These are phyloP conservation scores for Nematolebias whitei DNA, from an alignment of 2,113 vertebrate species.

Conservation along the genomic window DNA sequence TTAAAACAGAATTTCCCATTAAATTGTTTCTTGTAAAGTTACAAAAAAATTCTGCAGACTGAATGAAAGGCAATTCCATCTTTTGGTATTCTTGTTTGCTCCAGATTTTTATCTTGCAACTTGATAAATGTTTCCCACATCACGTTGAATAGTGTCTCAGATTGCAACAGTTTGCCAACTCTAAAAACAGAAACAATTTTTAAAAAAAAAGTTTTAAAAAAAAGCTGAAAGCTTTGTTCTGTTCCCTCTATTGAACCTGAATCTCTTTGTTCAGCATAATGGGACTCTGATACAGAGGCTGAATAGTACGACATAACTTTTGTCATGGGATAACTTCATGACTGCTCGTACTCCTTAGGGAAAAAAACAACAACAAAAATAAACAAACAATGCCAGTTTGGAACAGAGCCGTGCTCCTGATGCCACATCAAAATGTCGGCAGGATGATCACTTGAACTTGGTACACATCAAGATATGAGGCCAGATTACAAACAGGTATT, in stretches of 20 bases:
- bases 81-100: background rate
- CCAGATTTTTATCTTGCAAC: background rate
- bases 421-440: conserved; percentile 40
- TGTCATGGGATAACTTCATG: conserved; percentile 47
- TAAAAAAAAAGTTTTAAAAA: background rate
- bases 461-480: background rate
- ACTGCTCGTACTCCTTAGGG: conserved; percentile 24
- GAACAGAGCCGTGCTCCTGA: conserved; percentile 55
- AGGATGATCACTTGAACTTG: conserved; percentile 46
- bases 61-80: conserved; percentile 15
- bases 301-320: conserved; percentile 32
- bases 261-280: conserved; percentile 32
- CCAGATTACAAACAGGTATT: conserved; percentile 7
- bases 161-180: conserved; percentile 11
- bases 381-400: conserved; percentile 30
- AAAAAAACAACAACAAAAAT: conserved; percentile 34
- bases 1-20: background rate
- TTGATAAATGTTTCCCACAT: conserved; percentile 7
- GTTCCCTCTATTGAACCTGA: conserved; percentile 31
- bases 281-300: conserved; percentile 9
- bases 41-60: conserved; percentile 17
- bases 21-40: conserved; percentile 4
- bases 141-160: conserved; percentile 7
- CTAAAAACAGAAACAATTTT: background rate
- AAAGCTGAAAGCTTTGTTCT: conserved; percentile 23